Conservation (phyloP, 2,888 invertebrate genomes). For the Aphidius colemani region DNA sequence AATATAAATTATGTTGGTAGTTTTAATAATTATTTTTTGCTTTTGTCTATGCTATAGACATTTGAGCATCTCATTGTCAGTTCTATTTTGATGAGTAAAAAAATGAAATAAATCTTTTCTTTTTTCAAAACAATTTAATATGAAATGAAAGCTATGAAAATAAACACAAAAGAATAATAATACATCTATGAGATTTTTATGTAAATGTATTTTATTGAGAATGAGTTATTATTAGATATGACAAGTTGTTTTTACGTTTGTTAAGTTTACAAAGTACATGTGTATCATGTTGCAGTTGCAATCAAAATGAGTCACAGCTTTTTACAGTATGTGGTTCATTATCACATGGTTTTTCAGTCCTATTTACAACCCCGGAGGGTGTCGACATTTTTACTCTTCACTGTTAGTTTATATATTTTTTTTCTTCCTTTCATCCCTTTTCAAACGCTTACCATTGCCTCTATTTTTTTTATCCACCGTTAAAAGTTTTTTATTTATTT, state of each 20-base stretch:
- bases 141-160: conserved; percentile 2
- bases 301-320: conserved; percentile 24
- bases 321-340: conserved; percentile 31
- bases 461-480: conserved; percentile 24
- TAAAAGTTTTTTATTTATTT: conserved; percentile 36
- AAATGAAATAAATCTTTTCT: conserved; percentile 1
- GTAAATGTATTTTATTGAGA: conserved; percentile 14
- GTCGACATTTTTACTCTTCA: conserved; percentile 5
- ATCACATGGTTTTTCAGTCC: conserved; percentile 16
- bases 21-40: no score
- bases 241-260: conserved; percentile 18
- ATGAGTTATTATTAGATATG: conserved; percentile 29
- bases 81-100: neutral
- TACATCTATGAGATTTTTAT: no score
- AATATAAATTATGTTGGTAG: neutral
- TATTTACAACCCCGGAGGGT: conserved; percentile 9
- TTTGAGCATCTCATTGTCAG: neutral
- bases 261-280: conserved; percentile 15
- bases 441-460: neutral
- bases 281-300: conserved; percentile 20
- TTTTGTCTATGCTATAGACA: no score
- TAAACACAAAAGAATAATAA: conserved; percentile 1
- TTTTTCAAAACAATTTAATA: conserved; percentile 1
- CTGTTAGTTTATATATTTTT: neutral
- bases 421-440: neutral